Percentiles rank a stretch among this genome's conserved stretches.
Conservation (phyloP, 2,797 vertebrate genomes). For the Heterohyrax brucei region DNA sequence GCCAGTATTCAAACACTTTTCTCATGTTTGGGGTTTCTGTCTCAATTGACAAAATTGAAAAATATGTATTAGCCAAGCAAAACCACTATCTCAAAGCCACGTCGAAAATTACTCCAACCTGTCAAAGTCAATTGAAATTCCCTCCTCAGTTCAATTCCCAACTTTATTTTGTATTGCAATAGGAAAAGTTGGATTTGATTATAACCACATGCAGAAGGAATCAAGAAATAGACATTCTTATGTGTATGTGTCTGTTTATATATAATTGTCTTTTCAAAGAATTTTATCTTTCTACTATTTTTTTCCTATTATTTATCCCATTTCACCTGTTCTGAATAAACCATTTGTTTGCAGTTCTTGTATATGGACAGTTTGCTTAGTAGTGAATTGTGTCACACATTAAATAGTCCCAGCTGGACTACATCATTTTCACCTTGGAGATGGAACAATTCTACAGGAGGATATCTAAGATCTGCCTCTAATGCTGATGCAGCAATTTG, state of each 20-base stretch:
- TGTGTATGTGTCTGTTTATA: constrained; percentile 61
- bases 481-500: constrained; percentile 30
- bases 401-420: constrained; percentile 2
- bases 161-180: constrained; percentile 83
- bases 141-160: constrained; percentile 80
- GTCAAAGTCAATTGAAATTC: constrained; percentile 85
- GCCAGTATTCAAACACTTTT: constrained; percentile 82
- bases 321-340: constrained; percentile 59
- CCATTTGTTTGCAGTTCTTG: constrained; percentile 17
- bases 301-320: constrained; percentile 67
- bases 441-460: constrained; percentile 37
- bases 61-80: constrained; percentile 86
- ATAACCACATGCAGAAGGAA: constrained; percentile 85
- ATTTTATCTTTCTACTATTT: constrained; percentile 68
- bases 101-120: constrained; percentile 82
- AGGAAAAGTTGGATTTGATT: constrained; percentile 84
- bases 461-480: not conserved
- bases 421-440: constrained; percentile 21
- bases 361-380: constrained; percentile 13
- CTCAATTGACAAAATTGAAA: constrained; percentile 85
- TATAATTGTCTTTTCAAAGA: constrained; percentile 78
- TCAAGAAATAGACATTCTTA: constrained; percentile 81
- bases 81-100: constrained; percentile 86
- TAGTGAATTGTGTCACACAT: not conserved
- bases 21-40: constrained; percentile 86